Evolutionary conservation across 2,888 invertebrate genomes (phyloP).

Genomic region (Callimorpha dominula): DNA sequence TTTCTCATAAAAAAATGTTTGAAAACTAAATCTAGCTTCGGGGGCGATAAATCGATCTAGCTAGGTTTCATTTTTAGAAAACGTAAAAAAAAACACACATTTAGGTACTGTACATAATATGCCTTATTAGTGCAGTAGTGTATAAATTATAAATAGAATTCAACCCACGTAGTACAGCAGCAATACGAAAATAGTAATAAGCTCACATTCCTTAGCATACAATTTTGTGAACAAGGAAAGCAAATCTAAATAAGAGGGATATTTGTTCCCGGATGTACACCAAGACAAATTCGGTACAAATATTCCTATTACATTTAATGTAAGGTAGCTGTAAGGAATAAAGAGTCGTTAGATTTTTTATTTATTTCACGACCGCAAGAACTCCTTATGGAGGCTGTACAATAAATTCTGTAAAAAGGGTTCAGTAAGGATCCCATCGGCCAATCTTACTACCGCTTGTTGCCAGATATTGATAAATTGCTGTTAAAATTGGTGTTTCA

Average conservation of each 20-base stretch:
- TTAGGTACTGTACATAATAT: no score
- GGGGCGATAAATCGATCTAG: no score
- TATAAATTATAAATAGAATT: no score
- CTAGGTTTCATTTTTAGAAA: no score
- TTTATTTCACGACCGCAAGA: conserved; percentile 47
- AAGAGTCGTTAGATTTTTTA: conserved; percentile 49
- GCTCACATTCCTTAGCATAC: conserved; percentile 1
- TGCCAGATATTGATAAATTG: conserved; percentile 55
- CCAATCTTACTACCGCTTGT: conserved; percentile 46
- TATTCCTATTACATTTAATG: conserved; percentile 36
- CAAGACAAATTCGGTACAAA: conserved; percentile 34
- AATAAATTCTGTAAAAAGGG: conserved; percentile 66
- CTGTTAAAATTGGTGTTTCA: conserved; percentile 36
- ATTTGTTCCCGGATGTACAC: conserved; percentile 18
- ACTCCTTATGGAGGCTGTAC: conserved; percentile 50
- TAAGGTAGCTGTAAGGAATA: conserved; percentile 51
- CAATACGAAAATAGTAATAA: conserved; percentile 3
- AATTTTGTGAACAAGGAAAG: conserved; percentile 6
- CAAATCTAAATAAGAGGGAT: conserved; percentile 21
- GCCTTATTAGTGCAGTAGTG: neutral
- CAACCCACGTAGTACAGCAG: neutral
- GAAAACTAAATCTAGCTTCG: no score
- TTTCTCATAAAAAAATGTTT: no score
- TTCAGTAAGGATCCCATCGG: conserved; percentile 55
- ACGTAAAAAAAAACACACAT: no score